Evolutionary conservation across 2,888 invertebrate genomes (phyloP).

Genomic region (Drosophila lacicola): DNA sequence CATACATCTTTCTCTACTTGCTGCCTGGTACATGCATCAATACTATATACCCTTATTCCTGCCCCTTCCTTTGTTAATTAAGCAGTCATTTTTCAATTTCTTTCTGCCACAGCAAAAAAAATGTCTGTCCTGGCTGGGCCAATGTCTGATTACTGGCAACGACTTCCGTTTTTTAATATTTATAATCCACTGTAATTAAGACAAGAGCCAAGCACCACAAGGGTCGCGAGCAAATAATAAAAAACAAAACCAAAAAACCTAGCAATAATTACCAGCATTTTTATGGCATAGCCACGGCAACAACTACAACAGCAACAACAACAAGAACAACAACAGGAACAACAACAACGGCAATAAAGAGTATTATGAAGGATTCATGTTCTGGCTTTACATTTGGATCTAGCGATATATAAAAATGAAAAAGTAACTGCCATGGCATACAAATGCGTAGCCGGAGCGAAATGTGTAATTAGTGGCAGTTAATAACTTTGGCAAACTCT

Average conservation of each 20-base stretch:
- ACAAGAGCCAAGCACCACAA: constrained; percentile 50
- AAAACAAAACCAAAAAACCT: constrained; percentile 26
- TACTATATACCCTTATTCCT: neutral
- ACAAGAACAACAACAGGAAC: neutral
- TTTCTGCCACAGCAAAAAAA: constrained; percentile 8
- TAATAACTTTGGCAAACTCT: constrained; percentile 69
- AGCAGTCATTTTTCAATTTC: constrained; percentile 60
- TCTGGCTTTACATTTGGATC: constrained; percentile 31
- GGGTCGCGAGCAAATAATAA: constrained; percentile 28
- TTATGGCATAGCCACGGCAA: constrained; percentile 31
- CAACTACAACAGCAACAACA: constrained; percentile 5
- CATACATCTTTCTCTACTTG: constrained; percentile 5
- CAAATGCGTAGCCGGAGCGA: constrained; percentile 65
- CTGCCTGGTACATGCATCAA: constrained; percentile 3
- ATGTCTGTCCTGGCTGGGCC: constrained; percentile 31
- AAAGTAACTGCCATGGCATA: constrained; percentile 61
- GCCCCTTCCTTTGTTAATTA: constrained; percentile 42
- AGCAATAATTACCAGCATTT: constrained; percentile 63
- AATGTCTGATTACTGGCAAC: constrained; percentile 64
- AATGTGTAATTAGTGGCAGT: constrained; percentile 73
- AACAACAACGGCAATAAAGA: constrained; percentile 7
- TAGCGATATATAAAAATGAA: constrained; percentile 34
- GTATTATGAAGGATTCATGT: constrained; percentile 37
- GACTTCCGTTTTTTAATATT: constrained; percentile 71
- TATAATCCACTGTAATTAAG: constrained; percentile 72